A percentile compares a stretch with the other conserved stretches of the same genome.
Conservation (phyloP, 2,888 invertebrate genomes). For the Lithophane leautieri region DNA sequence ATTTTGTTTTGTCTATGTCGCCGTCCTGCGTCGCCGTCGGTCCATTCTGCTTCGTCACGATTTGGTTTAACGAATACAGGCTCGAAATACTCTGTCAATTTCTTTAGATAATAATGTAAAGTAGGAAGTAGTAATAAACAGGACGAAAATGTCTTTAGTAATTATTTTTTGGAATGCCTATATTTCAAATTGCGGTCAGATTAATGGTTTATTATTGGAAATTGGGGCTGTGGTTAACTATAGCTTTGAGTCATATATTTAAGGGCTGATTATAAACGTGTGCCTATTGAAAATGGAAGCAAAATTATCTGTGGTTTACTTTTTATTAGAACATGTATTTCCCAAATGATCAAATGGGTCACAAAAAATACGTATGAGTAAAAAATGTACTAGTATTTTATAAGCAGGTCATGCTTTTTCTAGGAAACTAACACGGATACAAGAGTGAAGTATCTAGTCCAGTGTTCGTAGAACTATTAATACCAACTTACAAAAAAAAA, state of each 20-base stretch:
- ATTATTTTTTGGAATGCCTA: not conserved
- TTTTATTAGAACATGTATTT: not conserved
- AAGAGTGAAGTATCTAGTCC: not conserved
- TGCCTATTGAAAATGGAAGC: not conserved
- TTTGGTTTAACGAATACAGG: conserved; percentile 48
- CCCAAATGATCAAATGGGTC: not conserved
- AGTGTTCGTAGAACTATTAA: not conserved
- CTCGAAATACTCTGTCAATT: conserved; percentile 25
- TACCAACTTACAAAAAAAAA: not conserved
- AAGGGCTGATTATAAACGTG: not conserved
- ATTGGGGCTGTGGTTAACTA: not conserved
- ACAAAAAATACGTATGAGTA: not conserved
- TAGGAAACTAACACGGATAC: conserved; percentile 23
- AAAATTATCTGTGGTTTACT: not conserved
- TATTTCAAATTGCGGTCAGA: not conserved
- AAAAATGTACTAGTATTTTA: not conserved
- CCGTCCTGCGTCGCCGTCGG: not conserved
- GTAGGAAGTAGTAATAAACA: conserved; percentile 1
- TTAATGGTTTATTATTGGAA: not conserved
- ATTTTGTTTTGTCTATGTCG: conserved; percentile 49
- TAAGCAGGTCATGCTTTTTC: conserved; percentile 5
- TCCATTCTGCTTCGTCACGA: conserved; percentile 48
- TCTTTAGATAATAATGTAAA: conserved; percentile 16
- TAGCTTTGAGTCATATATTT: not conserved
- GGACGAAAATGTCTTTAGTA: not conserved